Conservation (phyloP, 92 coral and sea anemone genomes). For the Anthopleura xanthogrammica region DNA sequence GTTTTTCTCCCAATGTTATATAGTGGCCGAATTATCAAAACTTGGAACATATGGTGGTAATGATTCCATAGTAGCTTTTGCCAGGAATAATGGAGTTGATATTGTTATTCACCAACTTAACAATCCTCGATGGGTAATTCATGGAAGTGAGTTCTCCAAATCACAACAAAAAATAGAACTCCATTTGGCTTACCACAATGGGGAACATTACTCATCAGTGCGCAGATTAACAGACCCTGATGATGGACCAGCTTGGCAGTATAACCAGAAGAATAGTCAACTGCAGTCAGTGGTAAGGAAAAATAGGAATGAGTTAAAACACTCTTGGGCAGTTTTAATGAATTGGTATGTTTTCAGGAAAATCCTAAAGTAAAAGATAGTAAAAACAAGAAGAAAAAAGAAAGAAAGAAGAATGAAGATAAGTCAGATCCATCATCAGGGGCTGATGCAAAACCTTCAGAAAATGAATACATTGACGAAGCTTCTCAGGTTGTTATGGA, state of each 20-base stretch:
- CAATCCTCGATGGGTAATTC: constrained; percentile 94
- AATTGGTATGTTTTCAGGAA: background rate
- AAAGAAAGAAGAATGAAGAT: background rate
- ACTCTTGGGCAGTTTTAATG: background rate
- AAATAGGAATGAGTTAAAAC: background rate
- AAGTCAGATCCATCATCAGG: background rate
- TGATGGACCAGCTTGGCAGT: constrained; percentile 87
- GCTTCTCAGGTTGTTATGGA: constrained; percentile 63
- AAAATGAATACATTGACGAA: background rate
- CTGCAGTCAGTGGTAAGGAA: constrained; percentile 36
- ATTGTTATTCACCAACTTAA: constrained; percentile 91
- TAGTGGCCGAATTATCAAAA: constrained; percentile 80
- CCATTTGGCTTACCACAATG: constrained; percentile 91
- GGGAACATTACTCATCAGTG: constrained; percentile 95
- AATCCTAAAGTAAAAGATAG: background rate
- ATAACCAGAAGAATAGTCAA: constrained; percentile 45
- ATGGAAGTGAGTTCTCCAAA: constrained; percentile 66
- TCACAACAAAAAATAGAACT: constrained; percentile 67
- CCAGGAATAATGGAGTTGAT: constrained; percentile 86
- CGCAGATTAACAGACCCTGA: constrained; percentile 69
- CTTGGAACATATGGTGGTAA: constrained; percentile 90
- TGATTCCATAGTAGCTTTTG: constrained; percentile 95
- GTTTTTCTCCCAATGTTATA: background rate
- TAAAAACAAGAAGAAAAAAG: constrained; percentile 12
- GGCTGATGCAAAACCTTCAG: background rate